Evolutionary conservation across 2,113 vertebrate genomes (phyloP).

Genomic region (Notiomystis cincta): DNA sequence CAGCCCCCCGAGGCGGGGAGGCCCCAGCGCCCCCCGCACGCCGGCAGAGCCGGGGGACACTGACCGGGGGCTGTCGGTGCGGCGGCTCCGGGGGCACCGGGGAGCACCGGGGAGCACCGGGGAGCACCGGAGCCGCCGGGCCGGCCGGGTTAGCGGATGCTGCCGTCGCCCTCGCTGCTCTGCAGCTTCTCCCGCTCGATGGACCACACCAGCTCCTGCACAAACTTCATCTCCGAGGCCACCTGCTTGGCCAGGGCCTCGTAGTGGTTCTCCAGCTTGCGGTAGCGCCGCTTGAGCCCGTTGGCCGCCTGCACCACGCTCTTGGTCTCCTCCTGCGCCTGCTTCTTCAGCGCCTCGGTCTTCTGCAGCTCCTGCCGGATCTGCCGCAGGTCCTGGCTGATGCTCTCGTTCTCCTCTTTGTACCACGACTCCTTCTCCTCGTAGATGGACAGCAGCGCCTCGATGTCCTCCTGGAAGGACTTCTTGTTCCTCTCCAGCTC

Average conservation of each 20-base stretch:
- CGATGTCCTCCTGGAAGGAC: slow-evolving; percentile 88
- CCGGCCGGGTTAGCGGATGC: slow-evolving; percentile 59
- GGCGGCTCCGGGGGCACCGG: too few species aligned
- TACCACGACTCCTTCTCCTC: slow-evolving; percentile 96
- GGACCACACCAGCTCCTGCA: slow-evolving; percentile 90
- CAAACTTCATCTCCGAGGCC: slow-evolving; percentile 89
- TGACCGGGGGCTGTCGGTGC: background rate
- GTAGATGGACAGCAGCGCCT: slow-evolving; percentile 88
- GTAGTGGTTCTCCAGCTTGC: slow-evolving; percentile 90
- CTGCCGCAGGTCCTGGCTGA: slow-evolving; percentile 83
- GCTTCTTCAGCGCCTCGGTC: slow-evolving; percentile 82
- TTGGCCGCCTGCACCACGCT: slow-evolving; percentile 80
- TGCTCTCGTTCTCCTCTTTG: slow-evolving; percentile 90
- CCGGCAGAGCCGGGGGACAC: background rate
- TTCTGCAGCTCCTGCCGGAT: slow-evolving; percentile 88
- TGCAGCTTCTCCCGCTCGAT: slow-evolving; percentile 79
- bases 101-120: rapidly evolving
- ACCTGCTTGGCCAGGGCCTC: slow-evolving; percentile 88
- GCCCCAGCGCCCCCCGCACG: rapidly evolving
- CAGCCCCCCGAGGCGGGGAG: rapidly evolving
- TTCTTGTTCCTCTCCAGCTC: slow-evolving; percentile 87
- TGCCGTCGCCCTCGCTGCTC: slow-evolving; percentile 51
- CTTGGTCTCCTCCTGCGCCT: slow-evolving; percentile 86
- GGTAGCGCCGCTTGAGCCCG: slow-evolving; percentile 85
- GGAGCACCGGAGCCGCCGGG: background rate